Evolutionary conservation across 2,888 invertebrate species (phyloP), one percentile per base, ranked within the genome.

Genomic region (Leucania comma): DNA sequence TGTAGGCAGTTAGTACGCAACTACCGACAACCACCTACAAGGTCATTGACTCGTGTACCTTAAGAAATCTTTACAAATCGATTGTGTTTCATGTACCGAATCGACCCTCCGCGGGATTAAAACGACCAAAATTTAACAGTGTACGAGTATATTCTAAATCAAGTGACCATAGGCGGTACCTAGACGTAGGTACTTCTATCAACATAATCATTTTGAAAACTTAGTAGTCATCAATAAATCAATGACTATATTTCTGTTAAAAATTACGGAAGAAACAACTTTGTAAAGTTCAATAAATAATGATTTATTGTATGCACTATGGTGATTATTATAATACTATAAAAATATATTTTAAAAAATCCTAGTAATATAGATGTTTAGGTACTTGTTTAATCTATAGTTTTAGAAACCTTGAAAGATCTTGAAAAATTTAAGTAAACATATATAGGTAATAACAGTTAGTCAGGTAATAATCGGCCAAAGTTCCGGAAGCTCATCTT

Each of bases 261-360:
- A 57, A 68, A 76, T 42, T 57, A 68, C 72, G 72, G 57, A 76
- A 53, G 57, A 75, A 50, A 26, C 68, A 20, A 8, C 57, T 57
- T n/a, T 26, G 22, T 17, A 58, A 58, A 53, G 46, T 68, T 58
- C 12, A 58, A 46, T 75, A 53, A 57, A 26, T 1, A 32, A 32
- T 68, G 57, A 72, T 72, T 68, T 57, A 76, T 68, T 26, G 10
- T 26, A 67, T 75, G 42, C 32, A 75, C 50, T 50, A n/a, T n/a
- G n/a, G n/a, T 51, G 10, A 20, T 42, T 3, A 67, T 17, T 12
- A 32, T 32, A 29, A n/a, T 17, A 42, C 17, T 22, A 54, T 5
- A 29, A 38, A 53, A 26, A 42, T 50, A 42, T 42, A 17, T 38
- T 10, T 14, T 17, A 42, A 42, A 75, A 10, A 42, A 54, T 12